These are phyloP conservation scores for Antheraea assamensis DNA, from an alignment of 2,888 invertebrate species.

Conservation along the genomic window DNA sequence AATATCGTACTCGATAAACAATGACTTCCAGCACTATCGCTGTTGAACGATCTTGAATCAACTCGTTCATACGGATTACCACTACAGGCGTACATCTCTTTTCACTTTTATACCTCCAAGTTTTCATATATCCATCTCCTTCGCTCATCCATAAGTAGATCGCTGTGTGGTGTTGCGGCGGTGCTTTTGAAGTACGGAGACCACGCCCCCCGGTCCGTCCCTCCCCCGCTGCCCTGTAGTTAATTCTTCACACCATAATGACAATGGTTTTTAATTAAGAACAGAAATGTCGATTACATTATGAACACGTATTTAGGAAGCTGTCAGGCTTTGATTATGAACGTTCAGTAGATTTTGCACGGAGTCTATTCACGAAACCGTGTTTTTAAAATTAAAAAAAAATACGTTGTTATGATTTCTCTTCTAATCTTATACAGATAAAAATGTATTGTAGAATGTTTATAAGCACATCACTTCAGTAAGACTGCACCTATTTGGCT, in stretches of 20 bases:
- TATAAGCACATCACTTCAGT: too few relatives aligned
- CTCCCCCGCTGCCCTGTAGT: slow-evolving; percentile 53
- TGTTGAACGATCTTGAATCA: slow-evolving; percentile 73
- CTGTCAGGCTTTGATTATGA: slow-evolving; percentile 20
- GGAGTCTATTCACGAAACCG: too few relatives aligned
- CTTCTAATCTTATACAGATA: too few relatives aligned
- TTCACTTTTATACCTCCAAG: slow-evolving; percentile 43
- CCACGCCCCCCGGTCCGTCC: slow-evolving; percentile 68
- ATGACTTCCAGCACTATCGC: slow-evolving; percentile 54
- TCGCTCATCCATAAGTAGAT: slow-evolving; percentile 61
- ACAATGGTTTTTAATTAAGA: slow-evolving; percentile 77
- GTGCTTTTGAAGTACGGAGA: slow-evolving; percentile 67
- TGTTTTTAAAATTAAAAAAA: too few relatives aligned
- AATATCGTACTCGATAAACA: neutral
- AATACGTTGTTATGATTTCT: too few relatives aligned
- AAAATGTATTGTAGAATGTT: too few relatives aligned
- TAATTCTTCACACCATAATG: slow-evolving; percentile 79
- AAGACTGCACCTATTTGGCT: too few relatives aligned
- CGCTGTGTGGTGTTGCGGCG: slow-evolving; percentile 68
- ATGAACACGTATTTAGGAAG: slow-evolving; percentile 41
- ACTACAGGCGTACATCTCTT: slow-evolving; percentile 61
- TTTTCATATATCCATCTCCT: slow-evolving; percentile 34
- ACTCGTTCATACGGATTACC: slow-evolving; percentile 73
- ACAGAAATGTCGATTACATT: slow-evolving; percentile 58
- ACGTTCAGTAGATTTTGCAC: neutral